Evolutionary conservation across 2,888 invertebrate species (phyloP), one percentile per base, ranked within the genome.

Genomic region (Oligia fasciuncula): DNA sequence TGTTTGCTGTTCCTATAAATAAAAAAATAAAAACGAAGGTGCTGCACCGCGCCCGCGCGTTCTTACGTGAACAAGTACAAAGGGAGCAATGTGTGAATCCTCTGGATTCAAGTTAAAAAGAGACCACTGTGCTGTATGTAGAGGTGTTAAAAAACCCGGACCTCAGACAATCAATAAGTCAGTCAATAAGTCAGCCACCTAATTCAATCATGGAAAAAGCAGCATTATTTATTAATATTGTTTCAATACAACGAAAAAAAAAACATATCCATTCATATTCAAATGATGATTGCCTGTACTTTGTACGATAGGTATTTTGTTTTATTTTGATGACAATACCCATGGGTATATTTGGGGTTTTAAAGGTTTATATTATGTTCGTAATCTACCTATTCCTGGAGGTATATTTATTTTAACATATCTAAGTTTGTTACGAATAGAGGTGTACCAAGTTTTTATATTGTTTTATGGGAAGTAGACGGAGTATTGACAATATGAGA

Each of bases 201-300:
- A 54, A 23, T 6, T 23, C 0, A 29, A 54, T 72, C 43, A 43
- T 23, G 19, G 13, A 73, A 70, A 76, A 49, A 75, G 14, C 19
- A 35, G 19, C 19, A 73, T 54, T 11, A 43, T 43, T 73, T 11
- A 49, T 78, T 65, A 14, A 65, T 19, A 57, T 40, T 67, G 3
- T 79, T 57, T 49, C 8, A 49, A 4, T 40, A 35, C 4, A 54
- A 46, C 14, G n/a, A 23, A 29, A 51, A 43, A 54, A 11, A 40
- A 43, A 57, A 49, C 68, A 4, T 11, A 49, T 79, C 79, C 29
- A 73, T 63, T 79, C 23, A 49, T 63, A 49, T 40, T 17, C 5
- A 19, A 65, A 81, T 57, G 49, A 73, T 57, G 79, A 57, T 79
- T 35, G n/a, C 6, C 40, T 13, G 4, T 79, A 69, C 6, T 70